A percentile compares a stretch with the other conserved stretches of the same genome.
These are phyloP conservation scores for Limnephilus auricula DNA, from an alignment of 2,888 invertebrate species.

Conservation along the genomic window DNA sequence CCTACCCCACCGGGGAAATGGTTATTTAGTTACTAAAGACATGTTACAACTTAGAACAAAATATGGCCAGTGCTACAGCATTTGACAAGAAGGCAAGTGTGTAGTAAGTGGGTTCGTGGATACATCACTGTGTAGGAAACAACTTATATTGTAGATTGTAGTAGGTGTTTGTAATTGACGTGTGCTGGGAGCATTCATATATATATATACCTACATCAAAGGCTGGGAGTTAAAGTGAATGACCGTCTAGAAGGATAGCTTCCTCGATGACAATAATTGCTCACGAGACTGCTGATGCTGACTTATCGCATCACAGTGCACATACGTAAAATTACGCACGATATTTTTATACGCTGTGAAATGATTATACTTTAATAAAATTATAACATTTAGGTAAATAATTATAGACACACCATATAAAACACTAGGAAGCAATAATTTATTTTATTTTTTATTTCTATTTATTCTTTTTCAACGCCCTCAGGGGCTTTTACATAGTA, in stretches of 20 bases:
- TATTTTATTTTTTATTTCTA: too few species aligned
- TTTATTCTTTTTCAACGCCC: too few species aligned
- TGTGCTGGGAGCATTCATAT: not conserved
- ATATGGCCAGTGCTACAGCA: not conserved
- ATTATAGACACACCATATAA: not conserved
- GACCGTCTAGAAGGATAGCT: conserved; percentile 17
- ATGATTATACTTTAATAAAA: not conserved
- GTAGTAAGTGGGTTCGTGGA: not conserved
- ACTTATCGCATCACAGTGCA: not conserved
- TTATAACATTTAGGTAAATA: not conserved
- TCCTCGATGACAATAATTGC: not conserved
- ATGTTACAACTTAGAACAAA: not conserved
- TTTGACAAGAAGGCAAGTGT: not conserved
- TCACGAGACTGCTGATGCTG: not conserved
- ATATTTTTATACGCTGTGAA: too few species aligned
- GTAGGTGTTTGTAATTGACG: not conserved
- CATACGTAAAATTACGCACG: not conserved
- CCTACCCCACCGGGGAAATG: too few species aligned
- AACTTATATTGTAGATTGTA: not conserved
- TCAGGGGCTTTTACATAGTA: too few species aligned
- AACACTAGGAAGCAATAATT: too few species aligned
- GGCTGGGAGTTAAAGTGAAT: not conserved
- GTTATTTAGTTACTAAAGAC: not conserved
- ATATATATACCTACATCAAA: too few species aligned
- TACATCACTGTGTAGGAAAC: not conserved